phyloP scores from a whole-genome alignment of 2,888 invertebrate species.

The Leptinotarsa tumamoca region DNA sequence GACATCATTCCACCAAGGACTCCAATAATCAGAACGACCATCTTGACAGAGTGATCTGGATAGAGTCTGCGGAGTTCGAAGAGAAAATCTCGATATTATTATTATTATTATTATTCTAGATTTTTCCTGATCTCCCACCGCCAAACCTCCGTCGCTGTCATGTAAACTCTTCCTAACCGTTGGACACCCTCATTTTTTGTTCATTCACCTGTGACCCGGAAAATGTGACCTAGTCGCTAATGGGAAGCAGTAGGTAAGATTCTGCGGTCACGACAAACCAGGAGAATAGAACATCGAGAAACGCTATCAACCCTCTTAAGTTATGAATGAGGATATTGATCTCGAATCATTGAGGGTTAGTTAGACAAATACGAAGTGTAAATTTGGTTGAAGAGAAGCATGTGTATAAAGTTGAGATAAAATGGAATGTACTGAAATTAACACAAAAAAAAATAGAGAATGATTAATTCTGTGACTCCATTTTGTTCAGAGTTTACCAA shows the following conservation, averaged over 20 bases:
- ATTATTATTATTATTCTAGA: not conserved
- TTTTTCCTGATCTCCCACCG: not conserved
- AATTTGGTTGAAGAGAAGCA: too few relatives aligned
- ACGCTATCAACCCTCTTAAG: constrained; percentile 24
- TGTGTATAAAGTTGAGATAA: too few relatives aligned
- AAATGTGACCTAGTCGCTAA: constrained; percentile 34
- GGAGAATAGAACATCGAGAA: constrained; percentile 41
- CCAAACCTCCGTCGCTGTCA: not conserved
- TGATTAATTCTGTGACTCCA: too few relatives aligned
- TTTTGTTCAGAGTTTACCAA: too few relatives aligned
- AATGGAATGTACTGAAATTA: too few relatives aligned
- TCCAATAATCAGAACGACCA: too few relatives aligned
- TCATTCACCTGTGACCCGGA: constrained; percentile 33
- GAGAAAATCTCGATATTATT: too few relatives aligned
- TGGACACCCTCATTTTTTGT: not conserved
- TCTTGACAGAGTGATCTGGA: too few relatives aligned
- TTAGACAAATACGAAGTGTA: too few relatives aligned
- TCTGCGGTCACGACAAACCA: constrained; percentile 56
- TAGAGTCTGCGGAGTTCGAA: too few relatives aligned
- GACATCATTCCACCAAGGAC: too few relatives aligned
- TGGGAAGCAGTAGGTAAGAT: constrained; percentile 57
- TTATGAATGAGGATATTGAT: constrained; percentile 32
- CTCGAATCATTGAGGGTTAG: not conserved
- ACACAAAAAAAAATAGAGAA: too few relatives aligned
- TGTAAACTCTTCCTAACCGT: not conserved